These are phyloP conservation scores for Parapristionchus giblindavisi DNA, from an alignment of 2,888 invertebrate genomes.

Conservation along the genomic window DNA sequence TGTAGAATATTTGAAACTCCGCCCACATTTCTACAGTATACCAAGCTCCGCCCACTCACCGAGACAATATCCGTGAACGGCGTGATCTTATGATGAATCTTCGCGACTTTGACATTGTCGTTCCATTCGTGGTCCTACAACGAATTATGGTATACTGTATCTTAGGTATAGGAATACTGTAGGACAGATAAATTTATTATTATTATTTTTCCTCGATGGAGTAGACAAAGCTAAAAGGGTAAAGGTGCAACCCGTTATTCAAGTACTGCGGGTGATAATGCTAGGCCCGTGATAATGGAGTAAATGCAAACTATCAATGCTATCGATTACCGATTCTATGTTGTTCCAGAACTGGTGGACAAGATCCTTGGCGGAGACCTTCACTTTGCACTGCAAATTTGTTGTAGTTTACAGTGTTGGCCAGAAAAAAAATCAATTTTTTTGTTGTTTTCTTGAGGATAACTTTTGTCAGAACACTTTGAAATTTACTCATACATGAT, in stretches of 20 bases:
- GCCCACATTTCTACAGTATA: background rate
- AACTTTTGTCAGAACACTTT: background rate
- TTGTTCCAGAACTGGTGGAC: conserved; percentile 23
- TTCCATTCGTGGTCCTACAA: conserved; percentile 32
- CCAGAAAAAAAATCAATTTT: background rate
- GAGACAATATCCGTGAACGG: conserved; percentile 5
- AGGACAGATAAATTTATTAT: no score
- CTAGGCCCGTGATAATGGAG: no score
- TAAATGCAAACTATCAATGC: background rate
- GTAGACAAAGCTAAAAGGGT: no score
- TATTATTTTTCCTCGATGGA: no score
- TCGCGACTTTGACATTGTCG: conserved; percentile 19
- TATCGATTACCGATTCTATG: conserved; percentile 15
- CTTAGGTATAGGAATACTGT: no score
- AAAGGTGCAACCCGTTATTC: no score
- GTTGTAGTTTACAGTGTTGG: background rate
- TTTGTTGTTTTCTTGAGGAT: background rate
- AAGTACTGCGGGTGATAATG: background rate
- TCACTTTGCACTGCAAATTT: conserved; percentile 16
- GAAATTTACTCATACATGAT: background rate
- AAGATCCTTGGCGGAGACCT: conserved; percentile 27
- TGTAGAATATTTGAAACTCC: no score
- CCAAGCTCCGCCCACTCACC: background rate
- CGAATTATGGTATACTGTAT: background rate
- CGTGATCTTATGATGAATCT: background rate